These are phyloP conservation scores for Hyposoter dolosus DNA, from an alignment of 2,888 invertebrate species.

Conservation along the genomic window DNA sequence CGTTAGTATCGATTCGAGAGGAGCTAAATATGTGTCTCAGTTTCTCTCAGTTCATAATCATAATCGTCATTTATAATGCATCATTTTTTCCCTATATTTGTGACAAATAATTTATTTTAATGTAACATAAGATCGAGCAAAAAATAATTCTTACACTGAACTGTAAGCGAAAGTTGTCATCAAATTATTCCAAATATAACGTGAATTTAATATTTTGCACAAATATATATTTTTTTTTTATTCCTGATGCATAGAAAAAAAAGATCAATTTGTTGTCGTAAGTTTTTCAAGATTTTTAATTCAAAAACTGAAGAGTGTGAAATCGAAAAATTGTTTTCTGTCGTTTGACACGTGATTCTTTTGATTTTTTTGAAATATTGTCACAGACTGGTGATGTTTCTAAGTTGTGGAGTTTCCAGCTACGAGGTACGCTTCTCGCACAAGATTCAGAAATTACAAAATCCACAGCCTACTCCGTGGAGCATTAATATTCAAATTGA, in stretches of 20 bases:
- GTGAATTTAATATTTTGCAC: not conserved
- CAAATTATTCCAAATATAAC: not conserved
- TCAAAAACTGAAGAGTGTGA: not conserved
- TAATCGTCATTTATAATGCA: not conserved
- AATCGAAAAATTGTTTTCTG: not conserved
- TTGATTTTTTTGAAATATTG: not conserved
- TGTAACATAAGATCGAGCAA: not conserved
- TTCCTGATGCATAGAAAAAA: no score
- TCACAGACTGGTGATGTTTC: no score
- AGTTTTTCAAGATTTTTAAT: not conserved
- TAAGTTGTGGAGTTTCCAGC: no score
- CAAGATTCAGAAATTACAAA: not conserved
- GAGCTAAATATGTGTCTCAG: not conserved
- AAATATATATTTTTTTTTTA: not conserved
- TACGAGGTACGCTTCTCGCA: not conserved
- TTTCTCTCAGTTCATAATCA: not conserved
- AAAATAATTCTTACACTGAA: not conserved
- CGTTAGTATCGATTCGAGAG: not conserved
- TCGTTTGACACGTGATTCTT: not conserved
- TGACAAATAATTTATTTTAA: constrained; percentile 1
- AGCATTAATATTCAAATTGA: not conserved
- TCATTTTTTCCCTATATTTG: not conserved
- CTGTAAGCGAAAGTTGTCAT: not conserved
- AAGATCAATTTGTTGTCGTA: no score
- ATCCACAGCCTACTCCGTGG: not conserved